Evolutionary conservation across 2,797 vertebrate genomes (phyloP).

Genomic region (Chiropotes sagulatus): DNA sequence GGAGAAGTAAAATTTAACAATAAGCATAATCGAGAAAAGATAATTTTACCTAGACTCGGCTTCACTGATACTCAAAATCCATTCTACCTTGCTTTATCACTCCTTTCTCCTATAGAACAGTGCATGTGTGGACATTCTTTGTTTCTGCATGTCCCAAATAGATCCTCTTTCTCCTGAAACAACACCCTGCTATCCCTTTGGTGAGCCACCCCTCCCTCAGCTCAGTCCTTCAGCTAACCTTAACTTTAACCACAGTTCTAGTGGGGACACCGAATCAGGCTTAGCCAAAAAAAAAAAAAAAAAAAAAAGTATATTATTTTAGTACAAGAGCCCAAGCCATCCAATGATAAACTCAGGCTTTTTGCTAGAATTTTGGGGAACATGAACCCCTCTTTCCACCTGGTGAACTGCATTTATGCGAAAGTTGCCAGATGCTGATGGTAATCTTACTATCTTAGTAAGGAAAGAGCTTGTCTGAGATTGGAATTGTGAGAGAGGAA

Average conservation of each 20-base stretch:
- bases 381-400: not conserved
- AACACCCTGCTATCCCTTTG: not conserved
- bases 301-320: not conserved
- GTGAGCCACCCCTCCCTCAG: not conserved
- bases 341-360: not conserved
- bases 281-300: not conserved
- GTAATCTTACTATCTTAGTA: not conserved
- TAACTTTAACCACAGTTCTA: not conserved
- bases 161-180: not conserved
- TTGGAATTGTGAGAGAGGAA: not conserved
- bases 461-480: not conserved
- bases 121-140: not conserved
- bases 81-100: no score
- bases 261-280: not conserved
- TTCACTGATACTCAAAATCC: not conserved
- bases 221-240: not conserved
- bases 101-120: not conserved
- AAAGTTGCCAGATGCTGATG: not conserved
- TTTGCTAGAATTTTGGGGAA: not conserved
- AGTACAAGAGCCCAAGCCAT: not conserved
- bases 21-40: conserved; percentile 2
- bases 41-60: not conserved
- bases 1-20: not conserved
- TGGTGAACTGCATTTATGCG: not conserved
- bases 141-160: not conserved